These are phyloP conservation scores for Manis javanica DNA, from an alignment of 2,797 vertebrate genomes.

Conservation along the genomic window DNA sequence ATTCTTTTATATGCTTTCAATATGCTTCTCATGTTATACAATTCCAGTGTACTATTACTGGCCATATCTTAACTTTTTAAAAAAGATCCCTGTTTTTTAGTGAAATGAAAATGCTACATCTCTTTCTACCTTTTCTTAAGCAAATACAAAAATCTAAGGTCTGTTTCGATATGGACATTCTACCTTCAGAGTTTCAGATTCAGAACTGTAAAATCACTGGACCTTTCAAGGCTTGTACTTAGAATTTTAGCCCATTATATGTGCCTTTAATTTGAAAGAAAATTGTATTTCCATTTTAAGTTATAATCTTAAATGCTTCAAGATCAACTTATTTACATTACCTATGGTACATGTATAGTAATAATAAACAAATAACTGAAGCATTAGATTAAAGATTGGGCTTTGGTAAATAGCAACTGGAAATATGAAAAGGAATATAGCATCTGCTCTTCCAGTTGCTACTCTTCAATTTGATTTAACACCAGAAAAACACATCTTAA, in stretches of 20 bases:
- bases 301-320: background rate
- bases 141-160: background rate
- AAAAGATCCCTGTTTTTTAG: background rate
- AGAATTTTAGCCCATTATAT: background rate
- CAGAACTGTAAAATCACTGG: background rate
- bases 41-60: background rate
- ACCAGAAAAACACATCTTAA: background rate
- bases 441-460: background rate
- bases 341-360: background rate
- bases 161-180: background rate
- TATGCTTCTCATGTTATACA: background rate
- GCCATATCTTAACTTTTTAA: background rate
- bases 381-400: background rate
- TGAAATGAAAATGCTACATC: constrained; percentile 30
- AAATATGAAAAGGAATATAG: background rate
- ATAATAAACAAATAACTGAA: background rate
- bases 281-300: constrained; percentile 50
- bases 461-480: background rate
- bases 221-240: background rate
- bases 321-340: background rate
- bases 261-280: background rate
- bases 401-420: background rate
- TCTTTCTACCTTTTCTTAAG: background rate
- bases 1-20: background rate
- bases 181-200: constrained; percentile 13